Percentiles rank a stretch among this genome's conserved stretches.
Conservation (phyloP, 1,140 invertebrate genomes). For the Dreissena rostriformis region DNA sequence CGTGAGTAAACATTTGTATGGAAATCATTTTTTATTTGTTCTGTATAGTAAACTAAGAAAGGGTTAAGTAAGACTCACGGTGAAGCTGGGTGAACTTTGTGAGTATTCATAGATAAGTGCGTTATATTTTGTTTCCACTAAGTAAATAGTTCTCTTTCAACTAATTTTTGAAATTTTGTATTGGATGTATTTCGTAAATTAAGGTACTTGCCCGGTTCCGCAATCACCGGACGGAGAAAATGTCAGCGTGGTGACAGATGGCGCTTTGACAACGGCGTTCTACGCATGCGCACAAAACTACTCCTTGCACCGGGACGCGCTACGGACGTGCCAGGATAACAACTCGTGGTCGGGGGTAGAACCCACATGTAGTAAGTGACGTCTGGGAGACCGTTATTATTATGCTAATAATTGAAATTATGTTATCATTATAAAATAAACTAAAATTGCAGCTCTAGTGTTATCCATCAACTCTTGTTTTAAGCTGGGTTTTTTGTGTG, state of each 20-base stretch:
- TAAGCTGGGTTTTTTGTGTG: neutral
- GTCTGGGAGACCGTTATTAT: neutral
- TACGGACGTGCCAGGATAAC: conserved; percentile 17
- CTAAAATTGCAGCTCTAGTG: neutral
- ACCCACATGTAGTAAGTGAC: conserved; percentile 46
- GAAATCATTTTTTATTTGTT: too few species aligned
- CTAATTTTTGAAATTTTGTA: too few species aligned
- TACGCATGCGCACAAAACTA: conserved; percentile 42
- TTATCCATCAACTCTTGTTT: neutral
- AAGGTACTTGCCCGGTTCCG: conserved; percentile 19
- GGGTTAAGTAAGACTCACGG: too few species aligned
- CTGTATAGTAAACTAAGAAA: too few species aligned
- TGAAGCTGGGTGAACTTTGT: too few species aligned
- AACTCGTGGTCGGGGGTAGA: conserved; percentile 20
- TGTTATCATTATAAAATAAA: neutral
- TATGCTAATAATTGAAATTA: neutral
- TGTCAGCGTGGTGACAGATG: conserved; percentile 19
- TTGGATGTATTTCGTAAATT: too few species aligned
- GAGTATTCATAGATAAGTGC: too few species aligned
- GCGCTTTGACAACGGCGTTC: conserved; percentile 19
- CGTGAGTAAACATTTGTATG: conserved; percentile 20
- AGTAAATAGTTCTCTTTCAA: too few species aligned
- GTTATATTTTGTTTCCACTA: too few species aligned
- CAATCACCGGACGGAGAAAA: conserved; percentile 15
- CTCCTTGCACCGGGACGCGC: conserved; percentile 21